These are phyloP conservation scores for Hedychridium roseum DNA, from an alignment of 2,888 invertebrate genomes.

Conservation along the genomic window DNA sequence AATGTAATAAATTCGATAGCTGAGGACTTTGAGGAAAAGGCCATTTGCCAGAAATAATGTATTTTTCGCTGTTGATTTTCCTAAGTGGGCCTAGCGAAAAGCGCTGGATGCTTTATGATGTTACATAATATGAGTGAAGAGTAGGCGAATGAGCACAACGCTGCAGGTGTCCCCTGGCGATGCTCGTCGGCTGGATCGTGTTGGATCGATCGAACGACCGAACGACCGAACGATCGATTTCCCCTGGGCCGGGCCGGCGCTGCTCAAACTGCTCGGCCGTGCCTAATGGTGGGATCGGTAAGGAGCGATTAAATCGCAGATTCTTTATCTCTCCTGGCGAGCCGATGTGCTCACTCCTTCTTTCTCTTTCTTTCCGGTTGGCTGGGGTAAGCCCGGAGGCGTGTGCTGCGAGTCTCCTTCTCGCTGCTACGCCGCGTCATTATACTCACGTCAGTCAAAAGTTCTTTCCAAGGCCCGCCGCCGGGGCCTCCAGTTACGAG, in stretches of 20 bases:
- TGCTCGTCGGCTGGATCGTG: slow-evolving; percentile 17
- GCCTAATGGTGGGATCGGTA: slow-evolving; percentile 46
- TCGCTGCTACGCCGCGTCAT: slow-evolving; percentile 52
- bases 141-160: too few species aligned
- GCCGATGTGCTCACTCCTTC: too few species aligned
- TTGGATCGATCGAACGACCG: slow-evolving; percentile 5
- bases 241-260: slow-evolving; percentile 13
- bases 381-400: slow-evolving; percentile 45
- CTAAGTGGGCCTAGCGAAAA: too few species aligned
- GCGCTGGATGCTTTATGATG: too few species aligned
- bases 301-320: slow-evolving; percentile 50
- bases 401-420: slow-evolving; percentile 24
- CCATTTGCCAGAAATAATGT: too few species aligned
- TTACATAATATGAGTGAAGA: too few species aligned
- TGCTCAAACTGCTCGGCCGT: slow-evolving; percentile 16
- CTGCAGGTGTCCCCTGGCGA: slow-evolving; percentile 18
- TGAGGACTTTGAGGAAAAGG: too few species aligned
- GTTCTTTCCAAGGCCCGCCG: slow-evolving; percentile 36
- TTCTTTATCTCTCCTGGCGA: slow-evolving; percentile 40
- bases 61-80: too few species aligned
- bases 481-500: slow-evolving; percentile 47
- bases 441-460: slow-evolving; percentile 59
- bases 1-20: too few species aligned
- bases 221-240: slow-evolving; percentile 11
- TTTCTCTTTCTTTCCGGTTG: slow-evolving; percentile 41